Conservation (phyloP, 2,113 vertebrate species). For the Corythaixoides concolor region DNA sequence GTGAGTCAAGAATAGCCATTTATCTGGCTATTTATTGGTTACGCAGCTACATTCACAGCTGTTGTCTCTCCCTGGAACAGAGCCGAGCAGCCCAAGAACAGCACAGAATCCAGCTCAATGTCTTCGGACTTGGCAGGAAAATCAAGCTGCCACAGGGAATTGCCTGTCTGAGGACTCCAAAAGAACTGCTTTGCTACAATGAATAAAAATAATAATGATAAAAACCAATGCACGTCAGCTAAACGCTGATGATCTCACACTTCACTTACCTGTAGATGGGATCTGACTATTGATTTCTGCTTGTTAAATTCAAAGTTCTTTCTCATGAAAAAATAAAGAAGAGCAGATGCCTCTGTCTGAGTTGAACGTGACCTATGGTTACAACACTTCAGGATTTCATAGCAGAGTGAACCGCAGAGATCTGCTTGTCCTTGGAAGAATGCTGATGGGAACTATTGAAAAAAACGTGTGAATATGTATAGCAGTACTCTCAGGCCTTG, state of each 20-base stretch:
- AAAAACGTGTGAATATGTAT: not conserved
- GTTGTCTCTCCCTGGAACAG: not conserved
- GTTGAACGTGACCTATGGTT: conserved; percentile 95
- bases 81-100: not conserved
- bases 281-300: conserved; percentile 95
- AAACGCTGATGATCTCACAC: not conserved
- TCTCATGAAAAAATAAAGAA: conserved; percentile 98
- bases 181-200: not conserved
- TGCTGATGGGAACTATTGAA: conserved; percentile 87
- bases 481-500: not conserved
- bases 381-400: conserved; percentile 96
- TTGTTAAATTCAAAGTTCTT: conserved; percentile 98
- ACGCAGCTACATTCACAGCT: not conserved
- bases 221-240: not conserved
- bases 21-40: not conserved
- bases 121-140: not conserved
- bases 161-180: not conserved
- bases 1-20: not conserved
- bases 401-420: conserved; percentile 92
- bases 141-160: not conserved
- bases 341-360: conserved; percentile 91
- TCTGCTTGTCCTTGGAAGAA: conserved; percentile 97
- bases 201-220: not conserved
- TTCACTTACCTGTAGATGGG: conserved; percentile 90
- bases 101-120: not conserved